A percentile compares a stretch with the other conserved stretches of the same genome.
These are phyloP conservation scores for Rhyacichthys aspro DNA, from an alignment of 2,797 vertebrate genomes.

Conservation along the genomic window DNA sequence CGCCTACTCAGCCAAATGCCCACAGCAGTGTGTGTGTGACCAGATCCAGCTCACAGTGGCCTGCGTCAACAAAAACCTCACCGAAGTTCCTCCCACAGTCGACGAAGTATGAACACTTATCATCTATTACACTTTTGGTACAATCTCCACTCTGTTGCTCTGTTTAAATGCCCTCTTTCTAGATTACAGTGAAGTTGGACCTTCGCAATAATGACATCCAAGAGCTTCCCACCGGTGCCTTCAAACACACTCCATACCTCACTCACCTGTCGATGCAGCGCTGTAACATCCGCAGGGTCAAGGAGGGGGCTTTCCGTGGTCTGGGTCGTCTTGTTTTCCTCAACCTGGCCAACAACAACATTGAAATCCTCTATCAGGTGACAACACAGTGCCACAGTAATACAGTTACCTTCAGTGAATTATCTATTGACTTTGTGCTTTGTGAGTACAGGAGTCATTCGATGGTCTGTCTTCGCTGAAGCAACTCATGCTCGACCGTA, in stretches of 20 bases:
- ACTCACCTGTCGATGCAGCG: constrained; percentile 88
- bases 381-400: neutral
- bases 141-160: neutral
- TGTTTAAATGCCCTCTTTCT: neutral
- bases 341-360: constrained; percentile 88
- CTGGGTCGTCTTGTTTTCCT: constrained; percentile 90
- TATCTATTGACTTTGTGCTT: too few species aligned
- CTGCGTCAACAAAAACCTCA: constrained; percentile 87
- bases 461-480: constrained; percentile 89
- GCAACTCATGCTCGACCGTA: constrained; percentile 86
- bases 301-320: constrained; percentile 90
- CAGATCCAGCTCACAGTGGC: constrained; percentile 83
- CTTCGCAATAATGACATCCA: constrained; percentile 85
- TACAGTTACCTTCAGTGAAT: neutral
- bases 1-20: constrained; percentile 72
- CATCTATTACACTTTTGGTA: neutral
- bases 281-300: constrained; percentile 85
- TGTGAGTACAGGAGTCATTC: constrained; percentile 84
- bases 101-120: constrained; percentile 78
- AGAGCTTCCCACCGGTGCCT: constrained; percentile 78
- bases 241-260: constrained; percentile 85
- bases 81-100: constrained; percentile 77
- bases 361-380: constrained; percentile 88
- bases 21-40: constrained; percentile 86
- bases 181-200: constrained; percentile 91